These are phyloP conservation scores for Porites divaricata DNA, from an alignment of 92 coral and sea anemone genomes.

Conservation along the genomic window DNA sequence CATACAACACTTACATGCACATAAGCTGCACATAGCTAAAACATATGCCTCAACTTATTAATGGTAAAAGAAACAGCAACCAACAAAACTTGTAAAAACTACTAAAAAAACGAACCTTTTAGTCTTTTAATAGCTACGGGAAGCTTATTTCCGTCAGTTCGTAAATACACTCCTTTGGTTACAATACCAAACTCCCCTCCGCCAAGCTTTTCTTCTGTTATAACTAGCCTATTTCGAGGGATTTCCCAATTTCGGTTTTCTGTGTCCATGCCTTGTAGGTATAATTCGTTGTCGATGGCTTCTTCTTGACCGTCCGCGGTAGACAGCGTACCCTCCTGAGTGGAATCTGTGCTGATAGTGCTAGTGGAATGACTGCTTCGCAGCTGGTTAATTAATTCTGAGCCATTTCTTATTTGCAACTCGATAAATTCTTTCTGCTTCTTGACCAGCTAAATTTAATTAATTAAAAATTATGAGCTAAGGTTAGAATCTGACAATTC, in stretches of 20 bases:
- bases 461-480: neutral
- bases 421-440: conserved; percentile 1
- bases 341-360: neutral
- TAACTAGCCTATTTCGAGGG: conserved; percentile 63
- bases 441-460: neutral
- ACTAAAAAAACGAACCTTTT: conserved; percentile 59
- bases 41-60: too few relatives aligned
- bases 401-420: conserved; percentile 2
- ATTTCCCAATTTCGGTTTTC: conserved; percentile 82
- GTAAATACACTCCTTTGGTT: conserved; percentile 66
- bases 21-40: too few relatives aligned
- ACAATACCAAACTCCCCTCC: conserved; percentile 92
- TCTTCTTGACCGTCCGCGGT: neutral
- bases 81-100: too few relatives aligned
- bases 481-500: neutral
- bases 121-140: conserved; percentile 84
- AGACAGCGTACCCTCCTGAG: neutral
- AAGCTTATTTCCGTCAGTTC: conserved; percentile 71
- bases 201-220: conserved; percentile 73
- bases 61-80: too few relatives aligned
- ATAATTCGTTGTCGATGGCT: conserved; percentile 44
- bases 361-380: neutral
- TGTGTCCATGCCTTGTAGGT: conserved; percentile 58
- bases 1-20: too few relatives aligned
- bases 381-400: neutral